These are phyloP conservation scores for Tretioscincus oriximinensis DNA, from an alignment of 2,113 vertebrate species.

Conservation along the genomic window DNA sequence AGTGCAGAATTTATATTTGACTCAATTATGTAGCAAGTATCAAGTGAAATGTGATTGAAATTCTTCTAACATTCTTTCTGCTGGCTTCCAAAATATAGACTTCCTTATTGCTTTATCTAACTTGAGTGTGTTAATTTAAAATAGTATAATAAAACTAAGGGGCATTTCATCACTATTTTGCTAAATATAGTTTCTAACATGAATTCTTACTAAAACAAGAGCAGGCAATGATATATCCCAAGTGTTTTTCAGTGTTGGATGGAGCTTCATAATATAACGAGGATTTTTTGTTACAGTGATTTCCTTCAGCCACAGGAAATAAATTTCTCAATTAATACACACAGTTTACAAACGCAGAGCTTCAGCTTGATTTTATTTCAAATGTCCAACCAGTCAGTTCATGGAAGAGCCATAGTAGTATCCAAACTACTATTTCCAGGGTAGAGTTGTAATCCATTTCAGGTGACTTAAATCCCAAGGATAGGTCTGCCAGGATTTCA, in stretches of 20 bases:
- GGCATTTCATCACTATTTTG: background rate
- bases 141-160: background rate
- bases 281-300: background rate
- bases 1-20: background rate
- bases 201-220: background rate
- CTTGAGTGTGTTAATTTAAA: background rate
- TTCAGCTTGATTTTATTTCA: slow-evolving; percentile 36
- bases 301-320: background rate
- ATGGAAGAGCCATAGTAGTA: accelerated
- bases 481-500: background rate
- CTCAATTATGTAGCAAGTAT: background rate
- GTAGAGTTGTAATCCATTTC: accelerated
- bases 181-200: background rate
- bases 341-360: background rate
- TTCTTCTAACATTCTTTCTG: background rate
- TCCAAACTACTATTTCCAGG: accelerated
- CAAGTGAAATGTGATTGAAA: background rate
- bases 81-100: background rate
- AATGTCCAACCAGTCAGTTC: background rate
- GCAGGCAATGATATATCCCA: background rate
- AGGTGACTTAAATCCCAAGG: background rate
- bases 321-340: background rate
- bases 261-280: background rate
- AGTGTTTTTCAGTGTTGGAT: background rate
- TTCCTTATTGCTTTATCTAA: background rate